Conservation (phyloP, 2,797 vertebrate species). For the Sebastes cheni region DNA sequence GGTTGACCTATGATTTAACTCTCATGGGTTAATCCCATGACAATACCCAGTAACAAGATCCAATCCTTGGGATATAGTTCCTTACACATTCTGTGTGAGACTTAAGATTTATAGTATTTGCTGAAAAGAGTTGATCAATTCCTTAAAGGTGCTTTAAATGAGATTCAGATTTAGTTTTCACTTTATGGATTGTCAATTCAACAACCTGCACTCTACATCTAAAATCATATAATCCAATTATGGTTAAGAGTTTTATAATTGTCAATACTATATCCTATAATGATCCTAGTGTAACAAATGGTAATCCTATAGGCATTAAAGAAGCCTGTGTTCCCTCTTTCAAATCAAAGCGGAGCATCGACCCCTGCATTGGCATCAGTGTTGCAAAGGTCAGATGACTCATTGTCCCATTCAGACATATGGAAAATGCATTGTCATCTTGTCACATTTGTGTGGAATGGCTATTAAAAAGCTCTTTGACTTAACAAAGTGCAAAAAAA, state of each 20-base stretch:
- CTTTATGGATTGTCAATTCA: too few species aligned
- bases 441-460: conserved; percentile 1
- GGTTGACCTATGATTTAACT: background rate
- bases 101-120: background rate
- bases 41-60: background rate
- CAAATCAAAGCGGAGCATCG: conserved; percentile 12
- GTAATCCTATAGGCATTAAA: background rate
- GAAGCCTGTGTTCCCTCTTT: background rate
- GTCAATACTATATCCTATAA: background rate
- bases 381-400: conserved; percentile 20
- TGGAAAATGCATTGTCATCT: background rate
- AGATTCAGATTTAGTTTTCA: too few species aligned
- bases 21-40: background rate
- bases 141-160: too few species aligned
- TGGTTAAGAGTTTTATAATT: too few species aligned
- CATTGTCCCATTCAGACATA: conserved; percentile 6
- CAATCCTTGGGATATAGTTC: background rate
- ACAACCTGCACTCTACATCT: too few species aligned
- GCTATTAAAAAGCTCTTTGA: background rate
- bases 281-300: background rate
- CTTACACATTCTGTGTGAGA: background rate
- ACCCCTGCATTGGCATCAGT: background rate
- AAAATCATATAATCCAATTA: too few species aligned
- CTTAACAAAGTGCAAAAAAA: background rate
- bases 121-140: too few species aligned